phyloP scores from a whole-genome alignment of 2,113 vertebrate genomes.

The Telmatochromis sp. region DNA sequence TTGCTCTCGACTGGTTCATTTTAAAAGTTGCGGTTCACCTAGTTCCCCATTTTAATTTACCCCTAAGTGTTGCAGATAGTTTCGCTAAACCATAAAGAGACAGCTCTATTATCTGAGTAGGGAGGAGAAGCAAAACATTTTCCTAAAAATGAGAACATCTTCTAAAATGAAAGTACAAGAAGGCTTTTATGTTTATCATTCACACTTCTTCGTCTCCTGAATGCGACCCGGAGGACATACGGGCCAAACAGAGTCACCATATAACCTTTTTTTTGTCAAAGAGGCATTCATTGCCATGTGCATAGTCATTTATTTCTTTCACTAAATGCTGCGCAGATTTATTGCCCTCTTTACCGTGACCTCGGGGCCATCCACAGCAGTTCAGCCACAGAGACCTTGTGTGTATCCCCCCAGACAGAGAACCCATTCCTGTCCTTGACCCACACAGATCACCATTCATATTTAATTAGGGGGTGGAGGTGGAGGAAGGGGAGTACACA shows the following conservation, averaged over 20 bases:
- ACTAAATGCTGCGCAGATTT: conserved; percentile 6
- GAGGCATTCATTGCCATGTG: background rate
- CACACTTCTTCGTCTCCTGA: background rate
- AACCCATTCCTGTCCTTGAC: conserved; percentile 52
- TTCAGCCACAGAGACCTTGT: conserved; percentile 37
- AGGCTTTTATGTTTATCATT: background rate
- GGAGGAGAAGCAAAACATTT: background rate
- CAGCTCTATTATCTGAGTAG: background rate
- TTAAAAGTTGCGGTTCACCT: background rate
- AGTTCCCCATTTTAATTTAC: background rate
- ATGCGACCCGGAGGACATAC: background rate
- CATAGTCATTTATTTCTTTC: conserved; percentile 26
- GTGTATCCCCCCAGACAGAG: conserved; percentile 42
- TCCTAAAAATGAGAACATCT: background rate
- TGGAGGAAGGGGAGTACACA: conserved; percentile 9
- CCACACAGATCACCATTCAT: conserved; percentile 59
- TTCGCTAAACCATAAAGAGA: background rate
- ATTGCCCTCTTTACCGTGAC: conserved; percentile 15
- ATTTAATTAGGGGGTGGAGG: conserved; percentile 47
- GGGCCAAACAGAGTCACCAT: background rate
- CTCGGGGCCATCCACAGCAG: background rate
- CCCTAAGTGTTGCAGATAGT: background rate
- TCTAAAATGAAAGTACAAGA: background rate
- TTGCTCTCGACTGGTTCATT: background rate
- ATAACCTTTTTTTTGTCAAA: conserved; percentile 8